Evolutionary conservation across 2,113 vertebrate genomes (phyloP).

Genomic region (Chionomys nivalis): DNA sequence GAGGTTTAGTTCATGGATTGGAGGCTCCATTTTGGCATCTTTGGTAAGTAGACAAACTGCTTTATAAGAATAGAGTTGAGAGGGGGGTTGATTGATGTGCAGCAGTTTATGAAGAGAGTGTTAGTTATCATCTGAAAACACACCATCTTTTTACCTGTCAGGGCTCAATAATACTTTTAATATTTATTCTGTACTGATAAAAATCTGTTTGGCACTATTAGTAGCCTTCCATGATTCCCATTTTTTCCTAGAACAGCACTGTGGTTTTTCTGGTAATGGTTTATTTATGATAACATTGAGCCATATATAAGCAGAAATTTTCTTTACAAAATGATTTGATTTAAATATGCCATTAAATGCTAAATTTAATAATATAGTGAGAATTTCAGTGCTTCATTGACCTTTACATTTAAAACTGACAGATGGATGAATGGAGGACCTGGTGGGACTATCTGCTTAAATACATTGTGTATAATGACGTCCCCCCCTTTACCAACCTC

Average conservation of each 20-base stretch:
- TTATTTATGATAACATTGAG: constrained; percentile 97
- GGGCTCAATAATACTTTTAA: constrained; percentile 85
- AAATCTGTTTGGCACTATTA: constrained; percentile 84
- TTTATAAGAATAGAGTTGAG: constrained; percentile 6
- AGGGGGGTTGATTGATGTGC: constrained; percentile 73
- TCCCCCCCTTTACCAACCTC: neutral
- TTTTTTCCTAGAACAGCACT: constrained; percentile 81
- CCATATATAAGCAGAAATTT: constrained; percentile 95
- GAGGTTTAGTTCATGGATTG: constrained; percentile 98
- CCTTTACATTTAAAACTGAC: constrained; percentile 14
- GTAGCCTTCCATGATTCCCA: constrained; percentile 83
- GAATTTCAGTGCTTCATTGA: neutral
- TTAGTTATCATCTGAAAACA: constrained; percentile 79
- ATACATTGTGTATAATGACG: neutral
- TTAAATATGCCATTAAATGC: constrained; percentile 32
- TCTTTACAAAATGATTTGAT: constrained; percentile 83
- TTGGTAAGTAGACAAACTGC: constrained; percentile 89
- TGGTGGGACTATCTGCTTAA: neutral
- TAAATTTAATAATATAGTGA: constrained; percentile 8
- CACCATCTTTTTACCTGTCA: constrained; percentile 78
- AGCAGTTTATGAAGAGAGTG: constrained; percentile 79
- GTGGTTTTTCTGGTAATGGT: constrained; percentile 88
- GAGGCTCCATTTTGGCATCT: constrained; percentile 98
- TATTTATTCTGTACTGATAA: constrained; percentile 92
- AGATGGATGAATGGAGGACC: neutral